Conservation (phyloP, 1,140 invertebrate species). For the Sipha flava region DNA sequence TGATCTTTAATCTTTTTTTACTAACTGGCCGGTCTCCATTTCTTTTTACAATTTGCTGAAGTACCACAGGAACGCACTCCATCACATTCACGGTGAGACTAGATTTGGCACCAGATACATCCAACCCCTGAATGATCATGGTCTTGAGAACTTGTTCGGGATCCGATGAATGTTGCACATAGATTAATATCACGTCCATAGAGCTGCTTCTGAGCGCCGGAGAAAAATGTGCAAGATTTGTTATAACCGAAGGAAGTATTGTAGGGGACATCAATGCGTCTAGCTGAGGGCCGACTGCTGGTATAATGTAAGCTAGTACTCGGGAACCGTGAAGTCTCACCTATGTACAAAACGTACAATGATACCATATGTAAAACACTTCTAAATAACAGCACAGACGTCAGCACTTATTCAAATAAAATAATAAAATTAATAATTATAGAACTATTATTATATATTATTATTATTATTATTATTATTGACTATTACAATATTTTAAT, state of each 20-base stretch:
- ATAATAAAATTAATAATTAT: no score
- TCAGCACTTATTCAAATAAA: no score
- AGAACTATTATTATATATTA: no score
- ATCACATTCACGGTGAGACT: conserved; percentile 38
- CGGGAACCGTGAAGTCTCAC: conserved; percentile 61
- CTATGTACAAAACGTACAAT: not conserved
- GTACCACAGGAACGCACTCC: conserved; percentile 44
- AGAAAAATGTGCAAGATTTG: conserved; percentile 63
- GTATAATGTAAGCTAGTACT: conserved; percentile 63
- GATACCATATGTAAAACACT: not conserved
- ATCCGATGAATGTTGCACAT: conserved; percentile 51
- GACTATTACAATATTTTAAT: no score
- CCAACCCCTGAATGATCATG: conserved; percentile 56
- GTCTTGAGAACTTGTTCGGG: conserved; percentile 52
- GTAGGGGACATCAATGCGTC: conserved; percentile 50
- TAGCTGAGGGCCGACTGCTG: conserved; percentile 53
- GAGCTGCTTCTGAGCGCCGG: conserved; percentile 67
- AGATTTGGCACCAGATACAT: conserved; percentile 39
- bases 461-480: no score
- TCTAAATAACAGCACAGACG: not conserved
- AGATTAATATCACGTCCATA: conserved; percentile 58
- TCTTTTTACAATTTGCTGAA: conserved; percentile 30
- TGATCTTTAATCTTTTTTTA: not conserved
- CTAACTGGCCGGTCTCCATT: conserved; percentile 16
- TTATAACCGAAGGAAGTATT: conserved; percentile 57